Evolutionary conservation across 2,888 invertebrate species (phyloP).

Genomic region (Noctuana brunneofusca): DNA sequence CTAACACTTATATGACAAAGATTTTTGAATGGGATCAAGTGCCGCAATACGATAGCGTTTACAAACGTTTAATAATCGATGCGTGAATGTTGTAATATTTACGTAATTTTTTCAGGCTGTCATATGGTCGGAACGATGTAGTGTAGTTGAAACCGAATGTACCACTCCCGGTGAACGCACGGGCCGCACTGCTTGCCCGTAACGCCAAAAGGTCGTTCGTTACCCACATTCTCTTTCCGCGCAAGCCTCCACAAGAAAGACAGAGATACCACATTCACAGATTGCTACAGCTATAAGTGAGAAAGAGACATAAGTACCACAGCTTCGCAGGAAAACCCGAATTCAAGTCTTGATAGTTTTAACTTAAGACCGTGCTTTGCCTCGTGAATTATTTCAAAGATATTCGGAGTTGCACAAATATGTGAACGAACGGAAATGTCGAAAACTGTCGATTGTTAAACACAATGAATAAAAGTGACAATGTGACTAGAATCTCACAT

Average conservation of each 20-base stretch:
- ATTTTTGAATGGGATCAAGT: slow-evolving; percentile 43
- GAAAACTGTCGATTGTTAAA: slow-evolving; percentile 43
- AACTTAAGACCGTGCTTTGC: slow-evolving; percentile 76
- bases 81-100: slow-evolving; percentile 79
- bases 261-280: slow-evolving; percentile 57
- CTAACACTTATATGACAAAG: slow-evolving; percentile 36
- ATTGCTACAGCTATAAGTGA: slow-evolving; percentile 43
- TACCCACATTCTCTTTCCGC: slow-evolving; percentile 83
- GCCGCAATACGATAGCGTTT: slow-evolving; percentile 51
- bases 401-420: slow-evolving; percentile 69
- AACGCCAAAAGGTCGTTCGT: slow-evolving; percentile 82
- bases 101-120: slow-evolving; percentile 80
- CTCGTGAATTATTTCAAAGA: slow-evolving; percentile 78
- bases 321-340: slow-evolving; percentile 78
- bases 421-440: slow-evolving; percentile 65
- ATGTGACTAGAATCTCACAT: slow-evolving; percentile 39
- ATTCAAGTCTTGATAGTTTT: slow-evolving; percentile 78
- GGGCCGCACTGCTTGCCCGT: slow-evolving; percentile 80
- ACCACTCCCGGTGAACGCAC: slow-evolving; percentile 74
- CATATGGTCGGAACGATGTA: slow-evolving; percentile 65
- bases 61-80: slow-evolving; percentile 73
- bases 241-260: slow-evolving; percentile 80
- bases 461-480: slow-evolving; percentile 42
- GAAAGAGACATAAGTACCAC: slow-evolving; percentile 59
- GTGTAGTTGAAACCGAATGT: slow-evolving; percentile 48